These are phyloP conservation scores for Pachyrhynchus sulphureomaculatus DNA, from an alignment of 1,140 invertebrate genomes.

Conservation along the genomic window DNA sequence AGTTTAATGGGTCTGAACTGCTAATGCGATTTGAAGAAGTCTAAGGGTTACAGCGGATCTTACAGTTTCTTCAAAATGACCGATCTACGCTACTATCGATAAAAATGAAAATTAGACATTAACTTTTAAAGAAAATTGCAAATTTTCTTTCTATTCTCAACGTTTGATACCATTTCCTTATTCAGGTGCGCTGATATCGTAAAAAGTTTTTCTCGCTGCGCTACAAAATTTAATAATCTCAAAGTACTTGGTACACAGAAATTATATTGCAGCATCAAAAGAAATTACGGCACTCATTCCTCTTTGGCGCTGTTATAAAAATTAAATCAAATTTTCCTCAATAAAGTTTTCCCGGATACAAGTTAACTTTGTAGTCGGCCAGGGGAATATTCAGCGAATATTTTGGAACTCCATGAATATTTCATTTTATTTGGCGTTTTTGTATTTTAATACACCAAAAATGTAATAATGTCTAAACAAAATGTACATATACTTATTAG, in stretches of 20 bases:
- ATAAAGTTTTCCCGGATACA: constrained; percentile 52
- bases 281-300: constrained; percentile 52
- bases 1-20: too few species aligned
- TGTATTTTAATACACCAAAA: constrained; percentile 28
- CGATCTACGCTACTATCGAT: background rate
- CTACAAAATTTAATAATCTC: constrained; percentile 44
- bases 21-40: too few species aligned
- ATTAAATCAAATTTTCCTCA: constrained; percentile 52
- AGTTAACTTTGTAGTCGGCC: constrained; percentile 46
- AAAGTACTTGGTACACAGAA: constrained; percentile 49
- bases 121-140: constrained; percentile 24
- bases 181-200: constrained; percentile 40
- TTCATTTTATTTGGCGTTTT: constrained; percentile 32
- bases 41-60: too few species aligned
- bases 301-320: constrained; percentile 50
- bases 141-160: constrained; percentile 17
- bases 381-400: constrained; percentile 38
- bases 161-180: constrained; percentile 40
- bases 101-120: constrained; percentile 23
- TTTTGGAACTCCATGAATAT: constrained; percentile 35
- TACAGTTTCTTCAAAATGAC: too few species aligned
- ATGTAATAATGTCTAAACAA: constrained; percentile 22
- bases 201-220: constrained; percentile 42
- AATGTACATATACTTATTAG: constrained; percentile 16
- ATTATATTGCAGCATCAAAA: constrained; percentile 52